A percentile compares a stretch with the other conserved stretches of the same genome.
These are phyloP conservation scores for Caenorhabditis elegans DNA, from an alignment of 1,140 invertebrate species.

Conservation along the genomic window DNA sequence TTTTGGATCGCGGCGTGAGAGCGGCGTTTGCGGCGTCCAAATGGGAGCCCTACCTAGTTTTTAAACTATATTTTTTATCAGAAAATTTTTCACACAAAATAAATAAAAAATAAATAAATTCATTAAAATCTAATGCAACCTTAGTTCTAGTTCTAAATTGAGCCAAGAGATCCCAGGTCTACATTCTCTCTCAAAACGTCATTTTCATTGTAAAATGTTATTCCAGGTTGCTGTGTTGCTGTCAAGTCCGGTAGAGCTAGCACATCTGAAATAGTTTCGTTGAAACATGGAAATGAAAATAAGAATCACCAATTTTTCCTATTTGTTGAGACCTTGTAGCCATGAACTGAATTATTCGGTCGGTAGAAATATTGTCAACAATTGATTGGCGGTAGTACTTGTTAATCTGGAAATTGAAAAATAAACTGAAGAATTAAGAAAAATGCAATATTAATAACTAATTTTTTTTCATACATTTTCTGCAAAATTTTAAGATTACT, in stretches of 20 bases:
- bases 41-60: no score
- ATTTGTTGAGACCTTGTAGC: neutral
- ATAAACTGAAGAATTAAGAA: no score
- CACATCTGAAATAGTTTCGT: neutral
- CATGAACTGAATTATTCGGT: neutral
- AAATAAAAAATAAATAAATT: neutral
- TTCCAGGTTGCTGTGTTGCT: neutral
- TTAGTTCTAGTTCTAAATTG: neutral
- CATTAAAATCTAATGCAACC: neutral
- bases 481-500: no score
- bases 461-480: no score
- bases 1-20: no score
- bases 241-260: neutral
- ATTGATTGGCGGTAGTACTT: neutral
- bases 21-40: no score
- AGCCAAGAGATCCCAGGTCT: neutral
- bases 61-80: no score
- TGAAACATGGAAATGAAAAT: neutral
- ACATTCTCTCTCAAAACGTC: neutral
- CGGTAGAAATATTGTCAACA: neutral
- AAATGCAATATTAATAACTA: no score
- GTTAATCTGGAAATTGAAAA: slow-evolving; percentile 6
- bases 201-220: slow-evolving; percentile 10
- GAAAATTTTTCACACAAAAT: no score
- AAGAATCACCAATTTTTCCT: neutral